Base-by-base conservation (phyloP, 2,888 invertebrate genomes). In the Auanema sp. region DNA sequence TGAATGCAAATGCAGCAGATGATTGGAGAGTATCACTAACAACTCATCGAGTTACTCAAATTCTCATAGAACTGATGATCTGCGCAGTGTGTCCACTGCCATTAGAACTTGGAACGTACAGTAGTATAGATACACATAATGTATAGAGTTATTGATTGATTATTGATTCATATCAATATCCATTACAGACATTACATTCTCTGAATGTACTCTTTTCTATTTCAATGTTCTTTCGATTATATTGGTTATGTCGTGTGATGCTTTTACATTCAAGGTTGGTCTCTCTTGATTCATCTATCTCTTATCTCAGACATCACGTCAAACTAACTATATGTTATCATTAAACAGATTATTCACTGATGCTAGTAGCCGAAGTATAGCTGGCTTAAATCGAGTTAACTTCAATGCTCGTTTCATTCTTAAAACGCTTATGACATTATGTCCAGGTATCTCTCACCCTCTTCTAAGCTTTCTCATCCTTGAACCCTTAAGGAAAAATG, bases 1-100 rank as follows among this genome's bases (percentile, higher is more conserved):
- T 97, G 92, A 95, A 97, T 88, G 97, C 98, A 89, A 99, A 98
- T 89, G 96, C 96, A 88, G 95, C 97, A 77, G 98, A 99, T 86
- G 98, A 98, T 88, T 99, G 98, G 98, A 89, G 97, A 85, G 98
- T 99, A 87, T 97, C 97, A 3, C 24, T 75, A 23, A 69, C 72
- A 12, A 57, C 56, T 33, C 92, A 93, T 87, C 89, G 96, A 86
- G 91, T 93, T 86, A 89, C 80, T 40, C 85, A 85, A 74, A 62
- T 83, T 10, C 16, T 60, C 0, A 88, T 93, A 84, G 97, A 98
- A 87, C 89, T 98, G 81, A 87, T 90, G 79, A 92, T 97, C 84
- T 98, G 98, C 87, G 93, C 94, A 83, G 90, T 99, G 81, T 98
- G 98, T 87, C 97, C 97, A 64, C 91, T 97, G 82, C 97, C 97